phyloP scores from a whole-genome alignment of 2,797 vertebrate genomes.

The Sitta carolinensis region DNA sequence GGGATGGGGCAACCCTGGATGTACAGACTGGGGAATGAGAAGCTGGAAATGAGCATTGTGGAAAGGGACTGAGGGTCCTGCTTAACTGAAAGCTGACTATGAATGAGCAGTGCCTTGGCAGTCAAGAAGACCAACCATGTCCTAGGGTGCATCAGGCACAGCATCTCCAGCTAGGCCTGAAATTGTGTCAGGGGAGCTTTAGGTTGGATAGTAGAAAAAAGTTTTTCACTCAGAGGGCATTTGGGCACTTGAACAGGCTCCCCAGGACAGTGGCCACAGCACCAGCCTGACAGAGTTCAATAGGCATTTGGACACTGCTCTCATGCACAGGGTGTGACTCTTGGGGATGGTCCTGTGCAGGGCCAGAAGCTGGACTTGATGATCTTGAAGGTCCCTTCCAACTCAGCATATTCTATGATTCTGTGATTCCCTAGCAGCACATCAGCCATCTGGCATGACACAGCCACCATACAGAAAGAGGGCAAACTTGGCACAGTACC shows the following conservation, averaged over 20 bases:
- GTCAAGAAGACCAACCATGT: background rate
- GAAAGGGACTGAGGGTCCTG: background rate
- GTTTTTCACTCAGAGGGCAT: background rate
- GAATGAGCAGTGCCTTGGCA: background rate
- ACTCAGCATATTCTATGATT: background rate
- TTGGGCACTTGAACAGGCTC: background rate
- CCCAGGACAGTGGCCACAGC: background rate
- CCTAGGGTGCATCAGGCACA: background rate
- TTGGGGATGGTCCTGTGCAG: background rate
- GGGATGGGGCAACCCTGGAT: background rate
- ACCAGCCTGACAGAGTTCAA: background rate
- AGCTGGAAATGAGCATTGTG: background rate
- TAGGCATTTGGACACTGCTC: rapidly evolving
- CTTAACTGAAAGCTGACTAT: background rate
- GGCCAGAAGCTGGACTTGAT: background rate
- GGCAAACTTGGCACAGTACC: background rate
- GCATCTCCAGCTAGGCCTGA: background rate
- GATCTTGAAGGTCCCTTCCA: background rate
- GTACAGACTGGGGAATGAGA: background rate
- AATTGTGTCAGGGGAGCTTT: background rate
- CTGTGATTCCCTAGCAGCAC: background rate
- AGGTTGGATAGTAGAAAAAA: background rate
- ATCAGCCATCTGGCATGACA: rapidly evolving
- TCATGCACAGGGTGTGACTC: background rate
- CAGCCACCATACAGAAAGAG: background rate